These are phyloP conservation scores for Psylliodes chrysocephalus DNA, from an alignment of 2,888 invertebrate genomes.

Conservation along the genomic window DNA sequence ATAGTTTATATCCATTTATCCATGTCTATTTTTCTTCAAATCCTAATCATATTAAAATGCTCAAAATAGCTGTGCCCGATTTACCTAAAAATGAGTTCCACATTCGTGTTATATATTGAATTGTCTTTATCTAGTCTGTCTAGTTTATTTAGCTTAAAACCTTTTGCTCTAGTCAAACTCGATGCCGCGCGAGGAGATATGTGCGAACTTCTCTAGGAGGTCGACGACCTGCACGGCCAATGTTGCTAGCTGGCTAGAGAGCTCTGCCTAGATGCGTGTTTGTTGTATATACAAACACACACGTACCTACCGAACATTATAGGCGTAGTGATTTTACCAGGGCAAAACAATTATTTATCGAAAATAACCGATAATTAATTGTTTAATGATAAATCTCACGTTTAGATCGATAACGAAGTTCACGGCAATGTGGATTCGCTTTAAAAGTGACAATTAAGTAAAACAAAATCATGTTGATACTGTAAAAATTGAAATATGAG, in stretches of 20 bases:
- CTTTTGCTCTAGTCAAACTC: not conserved
- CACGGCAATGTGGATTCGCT: not conserved
- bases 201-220: constrained; percentile 53
- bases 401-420: constrained; percentile 10
- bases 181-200: constrained; percentile 34
- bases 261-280: constrained; percentile 33
- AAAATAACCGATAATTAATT: not conserved
- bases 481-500: too few species aligned
- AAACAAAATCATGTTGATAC: too few species aligned
- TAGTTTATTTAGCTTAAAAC: constrained; percentile 4
- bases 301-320: constrained; percentile 30
- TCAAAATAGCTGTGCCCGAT: too few species aligned
- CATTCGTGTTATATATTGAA: too few species aligned
- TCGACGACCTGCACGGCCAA: constrained; percentile 50
- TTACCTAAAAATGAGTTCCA: too few species aligned
- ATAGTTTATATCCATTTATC: too few species aligned
- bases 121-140: too few species aligned
- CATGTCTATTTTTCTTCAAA: too few species aligned
- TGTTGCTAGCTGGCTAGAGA: constrained; percentile 43
- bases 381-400: constrained; percentile 5
- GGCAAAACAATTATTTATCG: constrained; percentile 1
- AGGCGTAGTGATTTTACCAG: constrained; percentile 30
- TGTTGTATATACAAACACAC: constrained; percentile 31
- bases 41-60: too few species aligned
- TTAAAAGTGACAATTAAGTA: too few species aligned